Base-by-base conservation (phyloP, 2,797 vertebrate genomes). In the Salarias fasciatus region DNA sequence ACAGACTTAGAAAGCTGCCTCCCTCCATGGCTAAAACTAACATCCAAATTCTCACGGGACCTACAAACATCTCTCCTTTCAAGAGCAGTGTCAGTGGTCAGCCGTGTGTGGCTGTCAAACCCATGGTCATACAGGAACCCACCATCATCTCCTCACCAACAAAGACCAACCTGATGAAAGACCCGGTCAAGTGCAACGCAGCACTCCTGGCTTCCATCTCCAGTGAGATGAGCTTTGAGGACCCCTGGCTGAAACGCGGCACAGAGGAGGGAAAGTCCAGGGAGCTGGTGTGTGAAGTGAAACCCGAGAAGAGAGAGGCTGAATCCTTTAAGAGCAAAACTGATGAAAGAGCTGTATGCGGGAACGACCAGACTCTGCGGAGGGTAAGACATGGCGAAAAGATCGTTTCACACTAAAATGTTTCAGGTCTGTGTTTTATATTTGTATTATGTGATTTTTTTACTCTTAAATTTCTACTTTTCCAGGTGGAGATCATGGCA, bases 161-260 rank as follows among this genome's bases (percentile, higher is more conserved):
- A 44, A 90, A 88, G 78, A 81, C 69, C 18, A 0, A 58, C 61
- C 79, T 85, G 11, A 65, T 77, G 58, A 91, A 88, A 78, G 86
- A 90, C 11, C 29, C 62, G 4, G 45, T 53, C 36, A 91, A 83
- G 80, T 63, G 60, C 11, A 90, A 90, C 0, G 28, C 78, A 52
- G 69, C 63, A n/a, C 31, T 69, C 62, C 51, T 87, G 67, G 74
- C 83, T 40, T 91, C 94, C 51, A 63, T 88, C 13, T 90, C 67
- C 58, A 83, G 86, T 51, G 93, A 95, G 57, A 92, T 94, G 38
- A 92, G 75, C 53, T 99, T 97, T 80, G 96, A 96, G 71, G 96
- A 99, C 80, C 98, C 98, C 43, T 99, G 98, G 98, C 85, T 98
- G 69, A 97, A 95, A 82, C 93, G 96, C 12, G 92, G 86, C 10